These are phyloP conservation scores for Cantharis lateralis DNA, from an alignment of 2,888 invertebrate genomes.

Conservation along the genomic window DNA sequence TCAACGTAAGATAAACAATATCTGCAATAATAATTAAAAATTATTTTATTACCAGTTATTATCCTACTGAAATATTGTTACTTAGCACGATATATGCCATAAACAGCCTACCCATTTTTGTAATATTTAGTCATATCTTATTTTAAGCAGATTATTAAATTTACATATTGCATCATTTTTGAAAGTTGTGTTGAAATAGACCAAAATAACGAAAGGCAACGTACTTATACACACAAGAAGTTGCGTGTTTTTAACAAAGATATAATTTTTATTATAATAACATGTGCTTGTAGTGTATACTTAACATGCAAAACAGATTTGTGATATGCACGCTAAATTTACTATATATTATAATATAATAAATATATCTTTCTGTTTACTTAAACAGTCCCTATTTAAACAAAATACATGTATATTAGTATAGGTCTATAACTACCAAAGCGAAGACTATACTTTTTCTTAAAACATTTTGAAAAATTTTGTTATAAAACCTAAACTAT, in stretches of 20 bases:
- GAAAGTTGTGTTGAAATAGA: background rate
- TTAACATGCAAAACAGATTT: constrained; percentile 12
- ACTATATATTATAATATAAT: background rate
- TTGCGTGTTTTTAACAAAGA: constrained; percentile 11
- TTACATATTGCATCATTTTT: constrained; percentile 6
- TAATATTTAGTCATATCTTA: background rate
- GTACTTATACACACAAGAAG: background rate
- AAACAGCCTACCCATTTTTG: background rate
- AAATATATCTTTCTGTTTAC: constrained; percentile 9
- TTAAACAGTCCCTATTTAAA: background rate
- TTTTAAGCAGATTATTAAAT: background rate
- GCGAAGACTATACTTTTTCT: background rate
- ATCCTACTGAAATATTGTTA: background rate
- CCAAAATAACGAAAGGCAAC: background rate
- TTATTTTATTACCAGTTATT: constrained; percentile 8
- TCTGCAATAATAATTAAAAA: constrained; percentile 14
- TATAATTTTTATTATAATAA: constrained; percentile 17
- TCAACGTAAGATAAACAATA: background rate
- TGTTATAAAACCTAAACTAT: background rate
- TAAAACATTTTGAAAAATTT: background rate
- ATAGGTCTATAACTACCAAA: background rate
- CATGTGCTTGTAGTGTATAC: constrained; percentile 12
- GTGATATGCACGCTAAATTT: constrained; percentile 8
- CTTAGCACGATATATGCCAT: constrained; percentile 2
- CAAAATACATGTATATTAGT: background rate